Base-by-base conservation (phyloP, 1,140 invertebrate species). In the Drosophila arizonae region DNA sequence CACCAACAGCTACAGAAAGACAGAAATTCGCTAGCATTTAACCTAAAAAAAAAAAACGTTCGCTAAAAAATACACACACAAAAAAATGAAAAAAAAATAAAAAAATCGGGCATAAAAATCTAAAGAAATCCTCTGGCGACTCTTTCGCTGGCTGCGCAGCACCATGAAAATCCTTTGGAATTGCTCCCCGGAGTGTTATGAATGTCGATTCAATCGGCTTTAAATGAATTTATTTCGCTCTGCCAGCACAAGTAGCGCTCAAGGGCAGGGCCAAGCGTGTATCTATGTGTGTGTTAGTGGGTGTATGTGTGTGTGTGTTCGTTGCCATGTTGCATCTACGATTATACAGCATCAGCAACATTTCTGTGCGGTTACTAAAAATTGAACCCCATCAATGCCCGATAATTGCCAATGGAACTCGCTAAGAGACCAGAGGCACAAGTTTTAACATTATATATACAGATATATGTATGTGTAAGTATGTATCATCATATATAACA, bases 111-210 rank as follows among this genome's bases (percentile, higher is more conserved):
- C 13, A 87, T 77, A 79, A 72, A 86, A 86, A 86, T 87, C 84
- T 87, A 87, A 87, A 86, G 79, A 87, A 86, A 86, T 86, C 82
- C 82, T 86, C 71, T 70, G 76, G 82, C 82, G 78, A 87, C 79
- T 82, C 76, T 87, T 81, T 69, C 62, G 76, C 69, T 79, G 67
- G 76, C 79, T 81, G 81, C 73, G 64, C 80, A 85, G 75, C 65
- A 55, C 81, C 69, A 89, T 89, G 84, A 88, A 88, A 88, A 88
- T 90, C 81, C 89, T 90, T 90, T 90, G 76, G 77, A 89, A 90
- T 90, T 89, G 89, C 89, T 90, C 89, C 89, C 89, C 79, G 77
- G 89, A 90, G 89, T 90, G 89, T 86, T 90, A 90, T 90, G 89
- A 90, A 85, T 90, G 89, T 90, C 89, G 81, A 78, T 82, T 77